Percentiles rank a stretch among this genome's conserved stretches.
Conservation (phyloP, 2,113 vertebrate genomes). For the Protobothrops flavoviridis region DNA sequence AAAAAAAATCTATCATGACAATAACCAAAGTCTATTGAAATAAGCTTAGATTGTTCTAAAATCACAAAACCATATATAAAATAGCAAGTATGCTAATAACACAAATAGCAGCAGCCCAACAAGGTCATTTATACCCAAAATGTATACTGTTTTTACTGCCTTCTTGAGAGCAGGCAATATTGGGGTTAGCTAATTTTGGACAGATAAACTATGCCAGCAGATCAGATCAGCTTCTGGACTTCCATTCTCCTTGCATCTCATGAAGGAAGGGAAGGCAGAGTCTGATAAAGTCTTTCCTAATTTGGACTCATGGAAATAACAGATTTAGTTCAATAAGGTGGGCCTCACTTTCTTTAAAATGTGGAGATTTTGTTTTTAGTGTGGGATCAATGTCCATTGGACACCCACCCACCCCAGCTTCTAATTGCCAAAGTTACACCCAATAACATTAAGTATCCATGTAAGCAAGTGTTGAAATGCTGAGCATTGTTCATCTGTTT, state of each 20-base stretch:
- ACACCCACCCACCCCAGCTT: not conserved
- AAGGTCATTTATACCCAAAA: not conserved
- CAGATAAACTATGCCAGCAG: not conserved
- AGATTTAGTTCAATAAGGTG: not conserved
- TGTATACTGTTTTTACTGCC: not conserved
- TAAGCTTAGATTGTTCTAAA: not conserved
- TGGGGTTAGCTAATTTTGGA: not conserved
- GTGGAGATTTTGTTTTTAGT: not conserved
- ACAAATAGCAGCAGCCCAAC: not conserved
- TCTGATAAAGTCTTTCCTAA: not conserved
- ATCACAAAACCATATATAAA: not conserved
- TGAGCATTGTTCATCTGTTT: not conserved
- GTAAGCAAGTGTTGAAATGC: too few species aligned
- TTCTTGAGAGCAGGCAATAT: not conserved
- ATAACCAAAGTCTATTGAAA: not conserved
- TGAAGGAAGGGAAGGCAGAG: not conserved
- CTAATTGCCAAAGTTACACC: not conserved
- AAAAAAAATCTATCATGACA: not conserved
- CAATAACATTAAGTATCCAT: not conserved
- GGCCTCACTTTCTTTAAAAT: not conserved
- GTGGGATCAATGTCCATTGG: not conserved
- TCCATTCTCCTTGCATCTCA: not conserved
- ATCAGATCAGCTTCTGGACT: not conserved
- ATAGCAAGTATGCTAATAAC: not conserved
- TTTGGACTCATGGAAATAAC: not conserved